Percentiles rank a stretch among this genome's conserved stretches.
These are phyloP conservation scores for Leucosticte australis DNA, from an alignment of 2,113 vertebrate species.

Conservation along the genomic window DNA sequence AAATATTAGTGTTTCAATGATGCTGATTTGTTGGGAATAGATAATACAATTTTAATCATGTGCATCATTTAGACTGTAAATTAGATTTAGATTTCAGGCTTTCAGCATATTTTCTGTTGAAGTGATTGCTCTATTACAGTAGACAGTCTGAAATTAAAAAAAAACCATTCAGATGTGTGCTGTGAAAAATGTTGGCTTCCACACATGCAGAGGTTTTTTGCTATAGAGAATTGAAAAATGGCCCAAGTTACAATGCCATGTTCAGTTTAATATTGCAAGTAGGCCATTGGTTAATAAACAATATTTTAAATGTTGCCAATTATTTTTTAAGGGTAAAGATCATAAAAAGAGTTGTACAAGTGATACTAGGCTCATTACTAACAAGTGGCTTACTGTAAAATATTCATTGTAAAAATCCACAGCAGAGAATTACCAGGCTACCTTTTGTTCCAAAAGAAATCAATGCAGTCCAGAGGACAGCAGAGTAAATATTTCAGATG, in stretches of 20 bases:
- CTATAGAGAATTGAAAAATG: neutral
- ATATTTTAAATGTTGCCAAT: neutral
- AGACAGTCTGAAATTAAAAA: neutral
- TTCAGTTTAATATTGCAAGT: neutral
- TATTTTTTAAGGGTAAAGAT: neutral
- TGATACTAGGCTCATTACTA: neutral
- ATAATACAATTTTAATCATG: neutral
- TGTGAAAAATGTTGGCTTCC: neutral
- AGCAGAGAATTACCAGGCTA: neutral
- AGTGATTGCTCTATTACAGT: neutral
- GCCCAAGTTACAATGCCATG: neutral
- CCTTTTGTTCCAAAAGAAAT: neutral
- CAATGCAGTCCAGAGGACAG: neutral
- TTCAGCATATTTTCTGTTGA: neutral
- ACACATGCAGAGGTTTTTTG: neutral
- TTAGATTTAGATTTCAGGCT: neutral
- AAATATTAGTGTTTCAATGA: neutral
- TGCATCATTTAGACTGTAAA: neutral
- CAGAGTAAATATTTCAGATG: neutral
- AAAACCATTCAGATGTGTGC: neutral
- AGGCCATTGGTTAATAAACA: neutral
- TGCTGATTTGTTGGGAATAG: neutral
- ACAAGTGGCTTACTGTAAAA: neutral
- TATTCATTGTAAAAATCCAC: neutral
- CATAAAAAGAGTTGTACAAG: neutral